Conservation (phyloP, 2,888 invertebrate genomes). For the Scaptomyza parva region DNA sequence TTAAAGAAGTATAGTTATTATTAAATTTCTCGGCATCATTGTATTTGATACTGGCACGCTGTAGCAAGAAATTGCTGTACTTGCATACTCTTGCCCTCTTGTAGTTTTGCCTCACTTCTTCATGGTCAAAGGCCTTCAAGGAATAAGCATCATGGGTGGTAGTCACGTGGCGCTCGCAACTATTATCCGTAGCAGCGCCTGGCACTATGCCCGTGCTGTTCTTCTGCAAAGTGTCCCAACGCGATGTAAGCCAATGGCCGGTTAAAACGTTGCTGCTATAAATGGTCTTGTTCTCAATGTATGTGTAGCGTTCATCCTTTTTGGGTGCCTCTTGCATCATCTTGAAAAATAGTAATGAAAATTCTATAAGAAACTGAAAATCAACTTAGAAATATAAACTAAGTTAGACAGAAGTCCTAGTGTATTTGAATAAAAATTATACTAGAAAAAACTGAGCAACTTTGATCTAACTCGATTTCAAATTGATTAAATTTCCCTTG, state of each 20-base stretch:
- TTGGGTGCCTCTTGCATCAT: constrained; percentile 2
- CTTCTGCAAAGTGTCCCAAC: not conserved
- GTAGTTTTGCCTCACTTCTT: constrained; percentile 3
- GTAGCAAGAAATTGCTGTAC: constrained; percentile 7
- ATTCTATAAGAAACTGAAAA: not conserved
- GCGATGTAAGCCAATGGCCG: constrained; percentile 46
- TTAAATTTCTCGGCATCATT: constrained; percentile 35
- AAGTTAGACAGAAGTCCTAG: too few species aligned
- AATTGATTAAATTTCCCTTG: not conserved
- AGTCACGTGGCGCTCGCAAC: constrained; percentile 31
- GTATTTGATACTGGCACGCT: constrained; percentile 10
- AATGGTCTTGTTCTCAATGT: constrained; percentile 30
- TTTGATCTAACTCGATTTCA: not conserved
- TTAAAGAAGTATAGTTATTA: constrained; percentile 42
- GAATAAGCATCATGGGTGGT: constrained; percentile 31
- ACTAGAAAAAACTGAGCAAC: not conserved
- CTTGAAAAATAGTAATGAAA: not conserved
- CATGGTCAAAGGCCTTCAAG: not conserved
- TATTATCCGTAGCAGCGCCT: constrained; percentile 7
- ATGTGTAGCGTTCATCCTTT: constrained; percentile 38
- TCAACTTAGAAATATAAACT: not conserved
- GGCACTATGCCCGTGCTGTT: constrained; percentile 34
- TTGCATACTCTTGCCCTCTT: not conserved
- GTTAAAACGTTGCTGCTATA: constrained; percentile 47
- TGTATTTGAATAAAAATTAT: not conserved